phyloP scores from a whole-genome alignment of 2,113 vertebrate species.

The Sialia sialis region DNA sequence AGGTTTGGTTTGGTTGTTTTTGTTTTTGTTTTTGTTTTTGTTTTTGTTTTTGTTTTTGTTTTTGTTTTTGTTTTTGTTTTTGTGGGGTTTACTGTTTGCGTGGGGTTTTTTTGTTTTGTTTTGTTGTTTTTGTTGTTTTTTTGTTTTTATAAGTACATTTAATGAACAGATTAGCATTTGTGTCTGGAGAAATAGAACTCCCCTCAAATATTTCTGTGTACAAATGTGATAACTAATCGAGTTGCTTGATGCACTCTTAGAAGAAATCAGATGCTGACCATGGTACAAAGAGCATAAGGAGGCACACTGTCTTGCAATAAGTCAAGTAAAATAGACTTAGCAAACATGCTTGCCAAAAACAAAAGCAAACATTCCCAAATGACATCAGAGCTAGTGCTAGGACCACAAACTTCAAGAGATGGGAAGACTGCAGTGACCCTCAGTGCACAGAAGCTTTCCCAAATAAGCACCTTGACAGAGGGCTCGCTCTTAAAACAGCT shows the following conservation, averaged over 20 bases:
- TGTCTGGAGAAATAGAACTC: background rate
- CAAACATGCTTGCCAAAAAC: background rate
- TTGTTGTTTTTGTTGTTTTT: background rate
- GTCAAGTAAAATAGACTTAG: background rate
- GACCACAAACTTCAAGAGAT: background rate
- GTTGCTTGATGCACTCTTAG: background rate
- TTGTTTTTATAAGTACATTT: background rate
- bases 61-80: no score
- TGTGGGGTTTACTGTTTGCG: no score
- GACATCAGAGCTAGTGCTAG: background rate
- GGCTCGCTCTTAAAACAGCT: background rate
- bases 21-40: no score
- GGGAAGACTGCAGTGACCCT: background rate
- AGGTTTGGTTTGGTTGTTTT: no score
- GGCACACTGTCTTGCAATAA: background rate
- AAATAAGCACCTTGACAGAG: background rate
- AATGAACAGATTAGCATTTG: background rate
- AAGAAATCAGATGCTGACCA: background rate
- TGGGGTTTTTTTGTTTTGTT: background rate
- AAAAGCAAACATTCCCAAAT: background rate
- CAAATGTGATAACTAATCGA: background rate
- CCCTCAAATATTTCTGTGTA: background rate
- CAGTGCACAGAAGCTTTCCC: background rate
- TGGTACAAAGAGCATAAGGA: background rate
- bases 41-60: background rate